Conservation (phyloP, 2,797 vertebrate species). For the Characodon lateralis region DNA sequence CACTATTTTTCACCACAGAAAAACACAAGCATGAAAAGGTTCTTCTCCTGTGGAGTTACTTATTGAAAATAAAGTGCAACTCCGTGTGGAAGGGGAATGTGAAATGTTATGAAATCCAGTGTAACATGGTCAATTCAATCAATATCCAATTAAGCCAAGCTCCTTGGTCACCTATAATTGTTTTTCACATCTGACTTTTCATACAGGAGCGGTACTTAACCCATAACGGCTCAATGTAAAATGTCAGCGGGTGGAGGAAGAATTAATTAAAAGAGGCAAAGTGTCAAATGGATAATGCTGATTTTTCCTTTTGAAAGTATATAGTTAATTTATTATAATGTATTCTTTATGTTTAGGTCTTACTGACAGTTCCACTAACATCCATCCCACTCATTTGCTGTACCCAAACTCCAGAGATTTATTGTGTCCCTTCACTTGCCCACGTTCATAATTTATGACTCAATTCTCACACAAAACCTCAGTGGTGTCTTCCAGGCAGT, state of each 20-base stretch:
- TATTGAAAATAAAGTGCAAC: conserved; percentile 52
- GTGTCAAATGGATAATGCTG: conserved; percentile 44
- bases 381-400: conserved; percentile 44
- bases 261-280: conserved; percentile 56
- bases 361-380: conserved; percentile 38
- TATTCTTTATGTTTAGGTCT: conserved; percentile 55
- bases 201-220: conserved; percentile 57
- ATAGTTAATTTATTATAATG: conserved; percentile 53
- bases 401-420: conserved; percentile 61
- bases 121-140: conserved; percentile 70
- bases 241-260: conserved; percentile 39
- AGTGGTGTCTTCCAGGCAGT: conserved; percentile 8
- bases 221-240: conserved; percentile 36
- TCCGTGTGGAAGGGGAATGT: conserved; percentile 47
- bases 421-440: conserved; percentile 45
- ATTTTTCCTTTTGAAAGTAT: conserved; percentile 35
- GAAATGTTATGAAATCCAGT: conserved; percentile 68
- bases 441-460: conserved; percentile 64
- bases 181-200: conserved; percentile 66
- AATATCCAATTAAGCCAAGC: conserved; percentile 70
- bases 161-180: conserved; percentile 61
- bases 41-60: conserved; percentile 30
- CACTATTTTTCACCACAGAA: conserved; percentile 48
- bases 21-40: conserved; percentile 29
- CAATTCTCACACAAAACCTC: conserved; percentile 44